Conservation (phyloP, 2,797 vertebrate species). For the Erethizon dorsatum region DNA sequence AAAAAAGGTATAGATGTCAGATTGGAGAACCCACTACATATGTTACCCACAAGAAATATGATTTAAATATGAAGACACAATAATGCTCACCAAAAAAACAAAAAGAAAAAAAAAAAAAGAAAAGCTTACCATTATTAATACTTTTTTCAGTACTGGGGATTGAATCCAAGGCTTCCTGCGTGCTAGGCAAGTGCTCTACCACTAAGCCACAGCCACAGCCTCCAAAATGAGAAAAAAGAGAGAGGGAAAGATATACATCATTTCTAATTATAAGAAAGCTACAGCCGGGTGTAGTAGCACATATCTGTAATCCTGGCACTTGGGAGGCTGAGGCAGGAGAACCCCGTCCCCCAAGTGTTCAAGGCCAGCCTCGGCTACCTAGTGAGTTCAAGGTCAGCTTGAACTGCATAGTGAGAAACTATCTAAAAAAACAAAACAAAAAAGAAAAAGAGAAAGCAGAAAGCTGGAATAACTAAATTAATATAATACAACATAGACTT, state of each 20-base stretch:
- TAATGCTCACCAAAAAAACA: no score
- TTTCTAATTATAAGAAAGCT: not conserved
- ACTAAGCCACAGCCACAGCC: not conserved
- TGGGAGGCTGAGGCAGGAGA: not conserved
- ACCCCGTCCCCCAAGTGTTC: not conserved
- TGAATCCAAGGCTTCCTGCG: not conserved
- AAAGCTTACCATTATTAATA: not conserved
- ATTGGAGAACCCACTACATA: not conserved
- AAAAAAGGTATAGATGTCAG: no score
- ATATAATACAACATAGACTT: not conserved
- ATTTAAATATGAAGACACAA: slow-evolving; percentile 20
- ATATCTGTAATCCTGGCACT: not conserved
- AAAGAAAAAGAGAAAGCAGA: not conserved
- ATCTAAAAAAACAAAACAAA: not conserved
- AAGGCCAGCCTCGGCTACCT: not conserved
- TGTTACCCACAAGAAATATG: not conserved
- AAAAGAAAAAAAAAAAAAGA: no score
- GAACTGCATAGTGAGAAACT: not conserved
- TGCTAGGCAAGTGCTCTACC: not conserved
- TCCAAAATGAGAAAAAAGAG: no score
- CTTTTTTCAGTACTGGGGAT: not conserved
- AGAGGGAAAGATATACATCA: not conserved
- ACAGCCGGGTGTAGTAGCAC: not conserved
- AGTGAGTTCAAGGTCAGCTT: not conserved
- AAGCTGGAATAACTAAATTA: not conserved